These are phyloP conservation scores for Hapalemur alaotrensis DNA, from an alignment of 2,797 vertebrate species.

Conservation along the genomic window DNA sequence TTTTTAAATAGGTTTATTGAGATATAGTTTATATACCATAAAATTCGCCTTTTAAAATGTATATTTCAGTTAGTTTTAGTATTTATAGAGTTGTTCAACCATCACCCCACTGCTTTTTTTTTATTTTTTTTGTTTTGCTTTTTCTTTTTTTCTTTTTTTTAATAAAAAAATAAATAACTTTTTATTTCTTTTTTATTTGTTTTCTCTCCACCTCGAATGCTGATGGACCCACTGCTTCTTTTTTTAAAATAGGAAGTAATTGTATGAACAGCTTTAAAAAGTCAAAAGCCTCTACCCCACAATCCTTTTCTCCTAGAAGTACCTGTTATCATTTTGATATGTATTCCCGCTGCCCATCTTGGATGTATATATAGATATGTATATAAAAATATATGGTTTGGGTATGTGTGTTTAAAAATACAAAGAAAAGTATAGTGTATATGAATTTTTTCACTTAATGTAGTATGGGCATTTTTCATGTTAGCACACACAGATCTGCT, in stretches of 20 bases:
- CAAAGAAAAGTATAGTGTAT: background rate
- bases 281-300: background rate
- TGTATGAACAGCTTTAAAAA: background rate
- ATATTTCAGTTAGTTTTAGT: background rate
- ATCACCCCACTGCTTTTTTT: background rate
- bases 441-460: background rate
- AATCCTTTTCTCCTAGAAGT: background rate
- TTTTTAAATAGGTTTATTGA: background rate
- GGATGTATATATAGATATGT: fast-evolving
- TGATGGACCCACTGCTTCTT: background rate
- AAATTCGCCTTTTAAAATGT: background rate
- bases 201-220: too few relatives aligned
- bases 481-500: background rate
- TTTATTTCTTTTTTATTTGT: too few relatives aligned
- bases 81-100: background rate
- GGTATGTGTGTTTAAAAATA: background rate
- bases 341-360: background rate
- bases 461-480: background rate
- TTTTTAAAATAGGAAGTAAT: constrained; percentile 19
- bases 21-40: background rate
- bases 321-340: background rate
- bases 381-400: background rate
- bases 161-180: too few relatives aligned
- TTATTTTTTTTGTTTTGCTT: too few relatives aligned
- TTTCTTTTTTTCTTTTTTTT: too few relatives aligned